These are phyloP conservation scores for Heliconius melpomene DNA, from an alignment of 1,140 invertebrate genomes.

Conservation along the genomic window DNA sequence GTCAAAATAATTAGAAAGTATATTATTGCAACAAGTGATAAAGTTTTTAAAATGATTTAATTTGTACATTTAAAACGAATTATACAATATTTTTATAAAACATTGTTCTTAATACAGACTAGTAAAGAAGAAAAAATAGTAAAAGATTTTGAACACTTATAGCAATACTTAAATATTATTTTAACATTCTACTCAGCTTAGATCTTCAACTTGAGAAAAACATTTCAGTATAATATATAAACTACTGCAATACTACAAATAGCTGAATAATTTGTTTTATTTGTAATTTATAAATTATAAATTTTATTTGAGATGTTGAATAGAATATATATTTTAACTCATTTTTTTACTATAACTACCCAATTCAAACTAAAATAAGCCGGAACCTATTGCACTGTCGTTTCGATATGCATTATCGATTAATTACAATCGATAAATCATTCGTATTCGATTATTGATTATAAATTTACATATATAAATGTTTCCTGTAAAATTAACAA, in stretches of 20 bases:
- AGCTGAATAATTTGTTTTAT: no score
- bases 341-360: neutral
- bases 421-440: neutral
- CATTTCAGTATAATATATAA: neutral
- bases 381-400: neutral
- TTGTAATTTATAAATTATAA: no score
- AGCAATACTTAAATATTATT: neutral
- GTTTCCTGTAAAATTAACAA: neutral
- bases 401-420: neutral
- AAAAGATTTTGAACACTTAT: neutral
- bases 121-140: neutral
- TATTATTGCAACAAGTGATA: conserved; percentile 8
- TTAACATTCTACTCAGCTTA: conserved; percentile 1
- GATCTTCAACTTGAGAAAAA: neutral
- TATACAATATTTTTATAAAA: conserved; percentile 9
- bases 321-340: neutral
- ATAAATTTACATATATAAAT: neutral
- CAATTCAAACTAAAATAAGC: neutral
- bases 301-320: neutral
- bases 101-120: neutral
- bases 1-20: neutral
- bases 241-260: no score
- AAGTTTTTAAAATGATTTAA: neutral
- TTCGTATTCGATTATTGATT: neutral
- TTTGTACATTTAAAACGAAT: neutral